These are phyloP conservation scores for Pelagia noctiluca DNA, from an alignment of 30 jellyfish, hydroid and myxozoan genomes.

Conservation along the genomic window DNA sequence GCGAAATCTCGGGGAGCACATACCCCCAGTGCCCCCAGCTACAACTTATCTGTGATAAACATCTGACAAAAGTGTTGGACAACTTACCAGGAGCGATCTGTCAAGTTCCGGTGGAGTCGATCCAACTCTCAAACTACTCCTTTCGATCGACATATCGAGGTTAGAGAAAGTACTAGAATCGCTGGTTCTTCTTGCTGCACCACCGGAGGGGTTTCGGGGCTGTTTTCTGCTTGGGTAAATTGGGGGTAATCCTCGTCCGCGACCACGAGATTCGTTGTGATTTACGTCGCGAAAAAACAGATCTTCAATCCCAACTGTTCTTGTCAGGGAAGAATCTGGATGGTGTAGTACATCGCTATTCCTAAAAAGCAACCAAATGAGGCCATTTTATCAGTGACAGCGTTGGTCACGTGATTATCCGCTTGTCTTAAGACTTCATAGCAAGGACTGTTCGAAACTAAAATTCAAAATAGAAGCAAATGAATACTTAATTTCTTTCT, in stretches of 20 bases:
- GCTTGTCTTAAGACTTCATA: too few species aligned
- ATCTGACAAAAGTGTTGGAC: too few species aligned
- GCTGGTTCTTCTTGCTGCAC: background rate
- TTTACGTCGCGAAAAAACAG: background rate
- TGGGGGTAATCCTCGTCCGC: background rate
- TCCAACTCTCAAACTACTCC: background rate
- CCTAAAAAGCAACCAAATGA: background rate
- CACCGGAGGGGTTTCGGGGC: background rate
- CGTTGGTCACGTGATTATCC: too few species aligned
- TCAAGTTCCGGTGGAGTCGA: background rate
- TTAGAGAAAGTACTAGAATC: background rate
- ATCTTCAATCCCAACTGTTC: background rate
- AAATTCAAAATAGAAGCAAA: too few species aligned
- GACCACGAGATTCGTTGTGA: background rate
- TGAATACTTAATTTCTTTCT: too few species aligned
- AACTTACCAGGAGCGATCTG: too few species aligned
- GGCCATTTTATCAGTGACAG: background rate
- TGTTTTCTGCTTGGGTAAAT: background rate
- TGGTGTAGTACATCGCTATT: background rate
- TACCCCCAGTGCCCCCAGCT: background rate
- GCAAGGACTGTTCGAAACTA: too few species aligned
- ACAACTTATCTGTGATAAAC: background rate
- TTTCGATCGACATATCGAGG: background rate
- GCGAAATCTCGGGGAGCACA: conserved; percentile 7
- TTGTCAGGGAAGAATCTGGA: background rate